These are phyloP conservation scores for Aplocera efformata DNA, from an alignment of 2,888 invertebrate species.

Conservation along the genomic window DNA sequence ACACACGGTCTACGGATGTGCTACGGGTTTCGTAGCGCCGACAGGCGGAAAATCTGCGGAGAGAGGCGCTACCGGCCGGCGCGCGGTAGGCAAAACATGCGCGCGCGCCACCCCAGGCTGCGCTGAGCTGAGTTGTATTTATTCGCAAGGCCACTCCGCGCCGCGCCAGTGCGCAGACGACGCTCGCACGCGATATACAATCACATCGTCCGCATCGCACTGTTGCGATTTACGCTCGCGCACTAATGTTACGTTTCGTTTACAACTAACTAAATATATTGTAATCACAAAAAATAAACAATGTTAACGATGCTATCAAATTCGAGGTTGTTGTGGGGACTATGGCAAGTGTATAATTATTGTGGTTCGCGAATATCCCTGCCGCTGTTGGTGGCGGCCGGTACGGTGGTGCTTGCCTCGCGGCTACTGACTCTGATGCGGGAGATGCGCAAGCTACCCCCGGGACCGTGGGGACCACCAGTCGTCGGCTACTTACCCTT, in stretches of 20 bases:
- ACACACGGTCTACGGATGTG: slow-evolving; percentile 53
- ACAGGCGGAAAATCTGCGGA: slow-evolving; percentile 49
- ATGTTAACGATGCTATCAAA: slow-evolving; percentile 62
- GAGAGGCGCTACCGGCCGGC: slow-evolving; percentile 36
- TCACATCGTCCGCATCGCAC: slow-evolving; percentile 51
- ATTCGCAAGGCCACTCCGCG: slow-evolving; percentile 78
- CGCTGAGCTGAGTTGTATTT: slow-evolving; percentile 57
- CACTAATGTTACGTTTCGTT: slow-evolving; percentile 59
- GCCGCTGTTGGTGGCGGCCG: slow-evolving; percentile 70
- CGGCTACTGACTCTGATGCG: slow-evolving; percentile 68
- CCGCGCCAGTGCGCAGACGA: slow-evolving; percentile 74
- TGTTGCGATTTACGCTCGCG: slow-evolving; percentile 60
- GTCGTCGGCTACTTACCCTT: slow-evolving; percentile 91
- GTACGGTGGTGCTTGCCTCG: slow-evolving; percentile 71
- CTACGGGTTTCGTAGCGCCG: slow-evolving; percentile 42
- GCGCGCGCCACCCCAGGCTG: slow-evolving; percentile 50
- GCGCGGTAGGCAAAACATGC: slow-evolving; percentile 61
- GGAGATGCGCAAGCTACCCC: slow-evolving; percentile 83
- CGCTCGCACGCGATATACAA: slow-evolving; percentile 71
- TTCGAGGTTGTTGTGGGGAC: slow-evolving; percentile 78
- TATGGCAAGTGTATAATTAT: slow-evolving; percentile 69
- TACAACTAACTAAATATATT: slow-evolving; percentile 39
- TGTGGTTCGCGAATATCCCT: slow-evolving; percentile 61
- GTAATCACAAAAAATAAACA: slow-evolving; percentile 38
- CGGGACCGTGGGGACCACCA: slow-evolving; percentile 94